Percentiles rank a stretch among this genome's conserved stretches.
These are phyloP conservation scores for Heterodera filipjevi DNA, from an alignment of 2,888 invertebrate genomes.

Conservation along the genomic window DNA sequence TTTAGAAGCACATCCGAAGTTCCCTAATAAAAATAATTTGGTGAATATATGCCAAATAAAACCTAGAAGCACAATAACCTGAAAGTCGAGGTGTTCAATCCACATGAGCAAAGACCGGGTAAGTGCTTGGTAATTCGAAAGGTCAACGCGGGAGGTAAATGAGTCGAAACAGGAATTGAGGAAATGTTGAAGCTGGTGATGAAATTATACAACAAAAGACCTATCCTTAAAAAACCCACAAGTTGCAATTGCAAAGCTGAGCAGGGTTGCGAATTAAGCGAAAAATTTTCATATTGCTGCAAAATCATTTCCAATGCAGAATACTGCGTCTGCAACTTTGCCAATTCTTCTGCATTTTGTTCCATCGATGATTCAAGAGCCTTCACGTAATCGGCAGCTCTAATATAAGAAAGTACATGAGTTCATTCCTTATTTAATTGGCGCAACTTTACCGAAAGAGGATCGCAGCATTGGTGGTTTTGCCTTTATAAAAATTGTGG, in stretches of 20 bases:
- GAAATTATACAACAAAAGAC: too few species aligned
- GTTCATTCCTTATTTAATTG: background rate
- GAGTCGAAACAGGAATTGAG: slow-evolving; percentile 59
- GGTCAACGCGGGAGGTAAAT: slow-evolving; percentile 55
- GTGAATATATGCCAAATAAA: too few species aligned
- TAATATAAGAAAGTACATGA: background rate
- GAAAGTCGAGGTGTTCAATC: slow-evolving; percentile 36
- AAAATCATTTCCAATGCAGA: slow-evolving; percentile 63
- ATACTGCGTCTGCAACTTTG: slow-evolving; percentile 42
- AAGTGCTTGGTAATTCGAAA: slow-evolving; percentile 54
- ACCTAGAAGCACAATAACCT: slow-evolving; percentile 26
- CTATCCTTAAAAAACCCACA: slow-evolving; percentile 40
- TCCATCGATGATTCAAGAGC: slow-evolving; percentile 51
- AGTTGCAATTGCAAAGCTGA: slow-evolving; percentile 55
- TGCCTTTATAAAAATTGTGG: slow-evolving; percentile 37
- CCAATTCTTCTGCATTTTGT: slow-evolving; percentile 51
- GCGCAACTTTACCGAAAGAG: slow-evolving; percentile 52
- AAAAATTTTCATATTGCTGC: slow-evolving; percentile 59
- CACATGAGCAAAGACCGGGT: slow-evolving; percentile 40
- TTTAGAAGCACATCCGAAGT: slow-evolving; percentile 29
- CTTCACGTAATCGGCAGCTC: slow-evolving; percentile 62
- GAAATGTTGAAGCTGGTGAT: slow-evolving; percentile 58
- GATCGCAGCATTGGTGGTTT: slow-evolving; percentile 65
- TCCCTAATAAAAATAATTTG: slow-evolving; percentile 22
- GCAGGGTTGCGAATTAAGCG: slow-evolving; percentile 40